A percentile compares a stretch with the other conserved stretches of the same genome.
Conservation (phyloP, 2,888 invertebrate species). For the Melipona beecheii region DNA sequence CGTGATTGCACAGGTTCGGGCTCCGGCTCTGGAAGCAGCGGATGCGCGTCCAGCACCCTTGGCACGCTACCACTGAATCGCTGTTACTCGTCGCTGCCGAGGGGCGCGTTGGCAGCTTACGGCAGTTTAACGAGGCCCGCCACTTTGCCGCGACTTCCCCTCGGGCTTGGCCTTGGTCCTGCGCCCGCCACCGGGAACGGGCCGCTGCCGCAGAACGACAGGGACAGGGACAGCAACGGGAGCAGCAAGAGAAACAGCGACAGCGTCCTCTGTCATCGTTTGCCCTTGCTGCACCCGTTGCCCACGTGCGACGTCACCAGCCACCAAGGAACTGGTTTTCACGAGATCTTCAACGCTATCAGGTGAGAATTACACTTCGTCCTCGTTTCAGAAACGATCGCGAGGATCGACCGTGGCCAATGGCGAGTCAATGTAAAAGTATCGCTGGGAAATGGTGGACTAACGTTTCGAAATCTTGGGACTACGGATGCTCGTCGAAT, state of each 20-base stretch:
- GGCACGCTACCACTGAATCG: conserved; percentile 79
- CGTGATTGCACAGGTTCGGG: conserved; percentile 62
- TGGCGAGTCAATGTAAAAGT: no score
- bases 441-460: no score
- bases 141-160: conserved; percentile 84
- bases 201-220: conserved; percentile 73
- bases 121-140: conserved; percentile 84
- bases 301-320: conserved; percentile 84
- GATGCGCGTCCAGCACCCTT: conserved; percentile 81
- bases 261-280: conserved; percentile 85
- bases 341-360: conserved; percentile 83
- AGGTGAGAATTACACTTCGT: conserved; percentile 62
- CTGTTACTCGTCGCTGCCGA: conserved; percentile 85
- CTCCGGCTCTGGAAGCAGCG: conserved; percentile 84
- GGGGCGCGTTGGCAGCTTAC: conserved; percentile 84
- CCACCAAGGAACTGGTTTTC: conserved; percentile 84
- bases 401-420: no score
- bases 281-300: conserved; percentile 84
- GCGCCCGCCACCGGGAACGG: conserved; percentile 74
- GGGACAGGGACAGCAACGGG: conserved; percentile 76
- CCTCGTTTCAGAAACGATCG: no score
- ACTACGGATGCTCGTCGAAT: neutral
- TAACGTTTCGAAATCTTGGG: neutral
- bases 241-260: conserved; percentile 85
- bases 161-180: conserved; percentile 83